phyloP scores from a whole-genome alignment of 2,113 vertebrate genomes.

The Ctenomys sociabilis region DNA sequence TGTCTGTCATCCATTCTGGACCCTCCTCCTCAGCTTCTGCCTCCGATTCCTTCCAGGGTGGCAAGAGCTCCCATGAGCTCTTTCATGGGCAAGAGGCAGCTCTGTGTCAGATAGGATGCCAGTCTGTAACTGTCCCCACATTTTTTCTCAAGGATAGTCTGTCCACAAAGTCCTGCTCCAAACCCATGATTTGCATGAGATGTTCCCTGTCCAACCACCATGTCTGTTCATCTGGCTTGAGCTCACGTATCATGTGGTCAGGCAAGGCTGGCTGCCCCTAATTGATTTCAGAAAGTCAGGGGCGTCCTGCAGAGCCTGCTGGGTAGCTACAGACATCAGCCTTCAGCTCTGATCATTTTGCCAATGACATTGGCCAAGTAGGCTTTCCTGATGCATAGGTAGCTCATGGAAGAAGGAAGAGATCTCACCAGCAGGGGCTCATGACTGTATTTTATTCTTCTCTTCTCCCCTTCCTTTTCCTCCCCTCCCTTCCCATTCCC shows the following conservation, averaged over 20 bases:
- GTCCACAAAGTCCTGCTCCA: constrained; percentile 33
- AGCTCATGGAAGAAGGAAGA: background rate
- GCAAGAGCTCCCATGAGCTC: background rate
- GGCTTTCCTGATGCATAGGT: background rate
- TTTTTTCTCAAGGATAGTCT: background rate
- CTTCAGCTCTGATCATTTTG: background rate
- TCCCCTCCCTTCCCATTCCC: too few species aligned
- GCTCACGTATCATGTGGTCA: background rate
- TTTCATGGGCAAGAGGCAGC: background rate
- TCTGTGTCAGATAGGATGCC: background rate
- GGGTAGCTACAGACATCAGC: background rate
- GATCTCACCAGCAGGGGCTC: background rate
- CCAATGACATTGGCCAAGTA: background rate
- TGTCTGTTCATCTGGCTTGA: background rate
- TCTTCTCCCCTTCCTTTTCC: too few species aligned
- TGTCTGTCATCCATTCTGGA: background rate
- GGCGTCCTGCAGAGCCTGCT: background rate
- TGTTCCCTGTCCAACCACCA: background rate
- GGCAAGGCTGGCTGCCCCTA: background rate
- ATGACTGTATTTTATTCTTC: background rate
- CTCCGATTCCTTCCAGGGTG: background rate
- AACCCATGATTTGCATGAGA: background rate
- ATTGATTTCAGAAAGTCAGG: constrained; percentile 48
- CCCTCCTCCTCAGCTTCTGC: background rate
- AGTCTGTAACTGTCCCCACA: background rate